Evolutionary conservation across 2,797 vertebrate genomes (phyloP), one percentile per base, ranked within the genome.

Genomic region (Centropyge bicolor): DNA sequence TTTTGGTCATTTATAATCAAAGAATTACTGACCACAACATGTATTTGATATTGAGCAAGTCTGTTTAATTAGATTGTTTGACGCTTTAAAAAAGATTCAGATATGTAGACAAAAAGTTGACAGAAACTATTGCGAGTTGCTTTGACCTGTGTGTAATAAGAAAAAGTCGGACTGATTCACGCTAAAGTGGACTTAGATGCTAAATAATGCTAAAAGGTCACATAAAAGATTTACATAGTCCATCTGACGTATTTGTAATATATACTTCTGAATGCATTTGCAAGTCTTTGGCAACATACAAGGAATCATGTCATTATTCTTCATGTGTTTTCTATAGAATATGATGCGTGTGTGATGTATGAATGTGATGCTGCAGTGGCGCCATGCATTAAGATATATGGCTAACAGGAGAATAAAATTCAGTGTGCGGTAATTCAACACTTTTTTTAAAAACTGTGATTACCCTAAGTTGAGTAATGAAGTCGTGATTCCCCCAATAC

Each of bases 381-480:
- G 0, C 16, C 12, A 13, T 35, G 12, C 13, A 5, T 22, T 13
- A 57, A 31, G 48, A 68, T 43, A 16, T 64, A 35, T 10, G 22
- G 10, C 17, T 17, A 63, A 45, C 13, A 22, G 52, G 43, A 70
- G 24, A 45, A 43, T 65, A 8, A 41, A 43, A 62, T 56, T 13
- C 0, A 48, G 35, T 12, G 12, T 52, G 52, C 22, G 16, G 46
- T 27, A 74, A 65, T 79, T 63, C 54, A 76, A 27, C 63, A 17
- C 19, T 46, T 76, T 73, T 43, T 45, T 71, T 27, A 16, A 27
- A 66, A 19, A 10, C 43, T 68, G 8, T 76, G n/a, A 66, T 74
- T 22, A 68, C 38, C 35, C 49, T 57, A 66, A 55, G 78, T 8
- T 83, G 70, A 81, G 59, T 69, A 63, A 85, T 82, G 59, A 77